These are phyloP conservation scores for Plestiodon gilberti DNA, from an alignment of 2,113 vertebrate species.

Conservation along the genomic window DNA sequence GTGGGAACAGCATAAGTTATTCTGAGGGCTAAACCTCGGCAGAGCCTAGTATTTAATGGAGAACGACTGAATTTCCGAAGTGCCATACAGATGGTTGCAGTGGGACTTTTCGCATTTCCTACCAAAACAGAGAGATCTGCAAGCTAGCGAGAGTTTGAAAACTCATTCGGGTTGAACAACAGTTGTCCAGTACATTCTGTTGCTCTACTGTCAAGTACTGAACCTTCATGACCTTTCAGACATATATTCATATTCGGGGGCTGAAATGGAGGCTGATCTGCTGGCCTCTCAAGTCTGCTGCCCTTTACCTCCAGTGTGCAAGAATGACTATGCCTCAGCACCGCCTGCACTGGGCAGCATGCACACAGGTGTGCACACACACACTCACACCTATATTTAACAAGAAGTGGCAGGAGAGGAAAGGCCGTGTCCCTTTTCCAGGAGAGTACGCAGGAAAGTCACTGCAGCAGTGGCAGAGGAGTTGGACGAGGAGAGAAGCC, in stretches of 20 bases:
- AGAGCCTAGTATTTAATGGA: not conserved
- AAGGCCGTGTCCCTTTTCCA: too few species aligned
- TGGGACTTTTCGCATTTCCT: not conserved
- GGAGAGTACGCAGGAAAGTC: too few species aligned
- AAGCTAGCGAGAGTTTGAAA: not conserved
- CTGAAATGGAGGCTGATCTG: too few species aligned
- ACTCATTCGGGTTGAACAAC: not conserved
- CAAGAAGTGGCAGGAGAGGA: too few species aligned
- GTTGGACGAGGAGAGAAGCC: too few species aligned
- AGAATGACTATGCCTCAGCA: too few species aligned
- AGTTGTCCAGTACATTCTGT: rapidly evolving
- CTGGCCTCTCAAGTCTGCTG: too few species aligned
- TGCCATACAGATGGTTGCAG: not conserved
- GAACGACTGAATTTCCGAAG: constrained; percentile 2
- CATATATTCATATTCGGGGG: not conserved
- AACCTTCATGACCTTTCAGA: not conserved
- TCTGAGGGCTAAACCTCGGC: not conserved
- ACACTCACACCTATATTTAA: too few species aligned
- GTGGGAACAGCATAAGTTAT: not conserved
- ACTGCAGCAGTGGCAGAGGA: too few species aligned
- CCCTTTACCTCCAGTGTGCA: too few species aligned
- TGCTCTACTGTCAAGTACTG: not conserved
- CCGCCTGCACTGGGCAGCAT: too few species aligned
- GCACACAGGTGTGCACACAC: too few species aligned
- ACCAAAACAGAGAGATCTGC: not conserved